Evolutionary conservation across 2,797 vertebrate species (phyloP).

Genomic region (Tokudaia muenninki): DNA sequence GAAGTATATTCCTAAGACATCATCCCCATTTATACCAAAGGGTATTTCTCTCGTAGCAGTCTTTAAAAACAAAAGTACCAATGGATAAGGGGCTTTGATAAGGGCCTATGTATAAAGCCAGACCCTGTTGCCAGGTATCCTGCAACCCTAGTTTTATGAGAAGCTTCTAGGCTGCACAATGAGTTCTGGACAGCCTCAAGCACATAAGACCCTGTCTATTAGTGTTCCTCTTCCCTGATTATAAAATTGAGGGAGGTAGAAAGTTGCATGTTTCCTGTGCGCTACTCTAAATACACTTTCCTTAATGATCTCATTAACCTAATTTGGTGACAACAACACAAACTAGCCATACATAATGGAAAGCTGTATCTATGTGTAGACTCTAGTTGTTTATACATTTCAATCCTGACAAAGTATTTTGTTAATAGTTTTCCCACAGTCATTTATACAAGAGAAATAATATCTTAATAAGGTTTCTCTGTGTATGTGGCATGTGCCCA

Average conservation of each 20-base stretch:
- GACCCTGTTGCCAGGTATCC: background rate
- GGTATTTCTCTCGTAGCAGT: background rate
- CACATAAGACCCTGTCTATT: slow-evolving; percentile 2
- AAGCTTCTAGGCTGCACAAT: background rate
- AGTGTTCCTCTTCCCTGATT: background rate
- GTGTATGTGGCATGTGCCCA: background rate
- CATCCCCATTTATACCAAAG: background rate
- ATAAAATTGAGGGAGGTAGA: slow-evolving; percentile 16
- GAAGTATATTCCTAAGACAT: background rate
- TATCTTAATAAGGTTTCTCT: background rate
- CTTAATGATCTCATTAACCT: background rate
- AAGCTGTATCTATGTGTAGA: background rate
- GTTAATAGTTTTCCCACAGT: slow-evolving; percentile 16
- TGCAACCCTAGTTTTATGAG: background rate
- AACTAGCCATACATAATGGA: background rate
- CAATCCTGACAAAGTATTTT: slow-evolving; percentile 20
- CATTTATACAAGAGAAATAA: background rate
- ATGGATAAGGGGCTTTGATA: background rate
- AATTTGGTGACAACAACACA: slow-evolving; percentile 18
- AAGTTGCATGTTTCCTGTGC: background rate
- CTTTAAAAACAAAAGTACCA: slow-evolving; percentile 47
- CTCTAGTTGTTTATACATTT: slow-evolving; percentile 40
- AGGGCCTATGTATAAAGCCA: background rate
- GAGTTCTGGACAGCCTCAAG: background rate
- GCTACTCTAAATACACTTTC: background rate